phyloP scores from a whole-genome alignment of 1,140 invertebrate genomes.

The Orussus abietinus region DNA sequence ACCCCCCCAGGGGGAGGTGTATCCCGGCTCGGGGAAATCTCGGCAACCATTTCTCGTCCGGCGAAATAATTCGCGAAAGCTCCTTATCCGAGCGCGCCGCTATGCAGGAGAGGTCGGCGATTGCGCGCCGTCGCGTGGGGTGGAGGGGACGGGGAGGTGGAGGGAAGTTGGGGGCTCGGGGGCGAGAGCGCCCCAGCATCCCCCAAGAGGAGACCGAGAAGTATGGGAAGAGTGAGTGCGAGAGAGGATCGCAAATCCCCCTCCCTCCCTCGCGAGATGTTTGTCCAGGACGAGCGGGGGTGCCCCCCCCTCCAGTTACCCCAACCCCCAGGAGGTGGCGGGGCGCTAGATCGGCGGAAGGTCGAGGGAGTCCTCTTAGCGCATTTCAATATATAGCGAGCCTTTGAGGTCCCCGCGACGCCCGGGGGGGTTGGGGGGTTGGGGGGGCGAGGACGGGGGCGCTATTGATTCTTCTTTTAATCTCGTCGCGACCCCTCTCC shows the following conservation, averaged over 20 bases:
- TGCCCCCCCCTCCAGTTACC: slow-evolving; percentile 24
- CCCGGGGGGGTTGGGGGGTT: slow-evolving; percentile 1
- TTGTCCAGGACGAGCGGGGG: slow-evolving; percentile 36
- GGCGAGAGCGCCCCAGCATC: too few relatives aligned
- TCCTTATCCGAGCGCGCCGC: too few relatives aligned
- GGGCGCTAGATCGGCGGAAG: slow-evolving; percentile 20
- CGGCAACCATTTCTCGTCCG: too few relatives aligned
- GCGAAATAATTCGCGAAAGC: too few relatives aligned
- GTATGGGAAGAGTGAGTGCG: slow-evolving; percentile 8
- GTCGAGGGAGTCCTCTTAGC: slow-evolving; percentile 41
- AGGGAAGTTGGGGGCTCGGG: too few relatives aligned
- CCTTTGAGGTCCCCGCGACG: slow-evolving; percentile 39
- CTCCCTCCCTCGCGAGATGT: slow-evolving; percentile 26
- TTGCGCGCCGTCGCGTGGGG: too few relatives aligned
- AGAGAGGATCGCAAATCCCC: slow-evolving; percentile 12
- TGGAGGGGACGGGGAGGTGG: too few relatives aligned
- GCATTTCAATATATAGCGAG: slow-evolving; percentile 52
- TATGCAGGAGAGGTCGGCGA: too few relatives aligned
- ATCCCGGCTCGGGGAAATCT: too few relatives aligned
- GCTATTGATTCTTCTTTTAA: slow-evolving; percentile 54
- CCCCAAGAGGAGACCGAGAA: not conserved
- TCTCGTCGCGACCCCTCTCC: slow-evolving; percentile 50
- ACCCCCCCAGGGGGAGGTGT: too few relatives aligned
- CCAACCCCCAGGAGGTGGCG: slow-evolving; percentile 33
- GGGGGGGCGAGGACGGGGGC: slow-evolving; percentile 20